These are phyloP conservation scores for Cistogaster globosa DNA, from an alignment of 2,888 invertebrate genomes.

Conservation along the genomic window DNA sequence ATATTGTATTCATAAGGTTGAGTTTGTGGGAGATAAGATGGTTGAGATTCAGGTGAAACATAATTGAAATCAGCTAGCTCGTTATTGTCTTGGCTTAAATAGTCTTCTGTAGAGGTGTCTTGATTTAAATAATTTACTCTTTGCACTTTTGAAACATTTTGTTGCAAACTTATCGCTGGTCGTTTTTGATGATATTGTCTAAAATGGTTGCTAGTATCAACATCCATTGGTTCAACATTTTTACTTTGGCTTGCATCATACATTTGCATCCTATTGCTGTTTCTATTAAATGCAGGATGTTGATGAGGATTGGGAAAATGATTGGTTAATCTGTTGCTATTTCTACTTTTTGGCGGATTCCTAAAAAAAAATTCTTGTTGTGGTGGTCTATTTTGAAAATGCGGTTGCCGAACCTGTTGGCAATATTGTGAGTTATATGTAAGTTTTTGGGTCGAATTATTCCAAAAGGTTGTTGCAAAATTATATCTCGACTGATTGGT, in stretches of 20 bases:
- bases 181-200: slow-evolving; percentile 23
- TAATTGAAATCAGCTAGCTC: background rate
- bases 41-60: too few species aligned
- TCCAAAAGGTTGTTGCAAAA: slow-evolving; percentile 53
- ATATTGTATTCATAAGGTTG: slow-evolving; percentile 8
- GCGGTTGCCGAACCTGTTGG: too few species aligned
- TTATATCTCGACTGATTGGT: slow-evolving; percentile 43
- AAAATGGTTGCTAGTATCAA: slow-evolving; percentile 44
- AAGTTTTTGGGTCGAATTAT: slow-evolving; percentile 34
- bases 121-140: slow-evolving; percentile 12
- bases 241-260: background rate
- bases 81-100: background rate
- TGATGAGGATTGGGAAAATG: background rate
- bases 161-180: slow-evolving; percentile 1
- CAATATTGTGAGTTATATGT: slow-evolving; percentile 30
- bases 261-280: background rate
- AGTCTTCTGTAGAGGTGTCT: background rate
- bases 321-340: slow-evolving; percentile 11
- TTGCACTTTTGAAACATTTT: slow-evolving; percentile 8
- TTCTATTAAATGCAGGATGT: background rate
- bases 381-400: background rate
- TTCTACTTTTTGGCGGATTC: too few species aligned
- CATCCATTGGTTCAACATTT: slow-evolving; percentile 36
- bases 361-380: background rate
- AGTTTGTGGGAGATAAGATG: slow-evolving; percentile 12